Evolutionary conservation across 2,797 vertebrate species (phyloP), one percentile per base, ranked within the genome.

Genomic region (Octomys mimax): DNA sequence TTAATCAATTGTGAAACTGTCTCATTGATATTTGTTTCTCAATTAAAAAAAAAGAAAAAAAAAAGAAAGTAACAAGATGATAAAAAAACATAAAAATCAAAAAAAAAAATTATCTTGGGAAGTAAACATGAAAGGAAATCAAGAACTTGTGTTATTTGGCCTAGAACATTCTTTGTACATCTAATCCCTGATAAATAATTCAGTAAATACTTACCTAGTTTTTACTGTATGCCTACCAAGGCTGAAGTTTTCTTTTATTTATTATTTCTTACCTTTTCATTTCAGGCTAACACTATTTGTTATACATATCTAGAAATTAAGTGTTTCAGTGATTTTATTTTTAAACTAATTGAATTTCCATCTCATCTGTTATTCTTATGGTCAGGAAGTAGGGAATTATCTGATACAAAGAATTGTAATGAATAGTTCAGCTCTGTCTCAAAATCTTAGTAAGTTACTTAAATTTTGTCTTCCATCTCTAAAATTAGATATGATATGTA

Each of bases 181-280:
- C 18, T 84, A 59, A 84, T 87, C 57, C 54, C 89, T 79, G 61
- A 66, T 7, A 49, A 39, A 39, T 39, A 94, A 86, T 80, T 87
- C 71, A 68, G 0, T 71, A 64, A 68, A 73, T 92, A 80, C 49
- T 66, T 93, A 42, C 0, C 39, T 36, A 31, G 31, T 28, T 77
- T 79, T 89, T 81, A 12, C 24, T 81, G 3, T 73, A 39, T 92
- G 49, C 21, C 9, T 78, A 5, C 24, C 33, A 62, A 36, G 94
- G 24, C 66, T 52, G 1, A 54, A 73, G 21, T 85, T 26, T 19
- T 87, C 77, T 92, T 91, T 94, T 89, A 61, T 79, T 88, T 73
- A 70, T 90, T n/a, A 52, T 57, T 24, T 64, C 8, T 75, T 61
- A 70, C 22, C 66, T 94, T 95, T 92, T 89, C 82, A 95, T 86